Percentiles rank a stretch among this genome's conserved stretches.
Conservation (phyloP, 2,888 invertebrate genomes). For the Nephrotoma guestfalica region DNA sequence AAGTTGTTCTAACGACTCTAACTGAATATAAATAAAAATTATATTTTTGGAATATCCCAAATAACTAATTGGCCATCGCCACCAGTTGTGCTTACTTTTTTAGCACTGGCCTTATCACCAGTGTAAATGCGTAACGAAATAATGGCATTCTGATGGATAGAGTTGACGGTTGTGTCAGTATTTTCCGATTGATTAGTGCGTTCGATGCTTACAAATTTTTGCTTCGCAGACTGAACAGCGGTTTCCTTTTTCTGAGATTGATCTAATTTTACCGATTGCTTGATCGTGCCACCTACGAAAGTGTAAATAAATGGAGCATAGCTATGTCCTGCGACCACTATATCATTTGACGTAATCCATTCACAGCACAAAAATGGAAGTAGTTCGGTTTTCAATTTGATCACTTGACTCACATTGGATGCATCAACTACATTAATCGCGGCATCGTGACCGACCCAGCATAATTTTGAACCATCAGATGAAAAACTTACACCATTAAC, state of each 20-base stretch:
- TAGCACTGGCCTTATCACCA: slow-evolving; percentile 57
- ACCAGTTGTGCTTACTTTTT: slow-evolving; percentile 83
- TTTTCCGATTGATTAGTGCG: slow-evolving; percentile 79
- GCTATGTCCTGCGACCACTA: slow-evolving; percentile 89
- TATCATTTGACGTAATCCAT: slow-evolving; percentile 76
- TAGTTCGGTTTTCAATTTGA: slow-evolving; percentile 70
- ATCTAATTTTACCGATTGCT: slow-evolving; percentile 75
- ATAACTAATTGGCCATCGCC: slow-evolving; percentile 92
- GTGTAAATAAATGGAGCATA: slow-evolving; percentile 86
- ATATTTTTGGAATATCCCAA: slow-evolving; percentile 56
- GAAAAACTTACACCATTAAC: slow-evolving; percentile 92
- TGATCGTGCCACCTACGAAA: slow-evolving; percentile 52
- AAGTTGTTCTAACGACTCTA: too few species aligned
- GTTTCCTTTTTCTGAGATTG: slow-evolving; percentile 79
- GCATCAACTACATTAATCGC: slow-evolving; percentile 89
- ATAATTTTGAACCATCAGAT: slow-evolving; percentile 84
- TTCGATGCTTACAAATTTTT: slow-evolving; percentile 90
- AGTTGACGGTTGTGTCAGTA: slow-evolving; percentile 78
- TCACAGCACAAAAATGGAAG: slow-evolving; percentile 86
- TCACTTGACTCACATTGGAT: slow-evolving; percentile 49
- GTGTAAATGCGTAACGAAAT: slow-evolving; percentile 64
- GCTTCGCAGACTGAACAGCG: slow-evolving; percentile 86
- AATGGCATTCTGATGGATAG: slow-evolving; percentile 96
- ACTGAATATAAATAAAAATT: too few species aligned
- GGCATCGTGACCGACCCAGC: slow-evolving; percentile 97